phyloP scores from a whole-genome alignment of 2,797 vertebrate species.

The Sebastolobus altivelis region DNA sequence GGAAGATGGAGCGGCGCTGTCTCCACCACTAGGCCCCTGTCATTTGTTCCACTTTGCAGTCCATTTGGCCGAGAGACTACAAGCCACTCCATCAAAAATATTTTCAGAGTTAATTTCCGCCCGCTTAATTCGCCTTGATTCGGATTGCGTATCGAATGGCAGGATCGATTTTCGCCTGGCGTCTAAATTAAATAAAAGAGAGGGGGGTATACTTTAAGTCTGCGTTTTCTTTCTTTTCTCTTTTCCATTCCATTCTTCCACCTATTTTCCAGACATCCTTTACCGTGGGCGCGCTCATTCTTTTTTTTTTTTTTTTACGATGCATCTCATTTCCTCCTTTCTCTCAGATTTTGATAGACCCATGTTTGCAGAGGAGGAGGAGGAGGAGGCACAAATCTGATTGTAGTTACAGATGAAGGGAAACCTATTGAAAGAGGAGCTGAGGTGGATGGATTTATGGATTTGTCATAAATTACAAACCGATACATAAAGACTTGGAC shows the following conservation, averaged over 20 bases:
- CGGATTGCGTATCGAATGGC: conserved; percentile 96
- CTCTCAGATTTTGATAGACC: conserved; percentile 81
- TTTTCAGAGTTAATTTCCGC: conserved; percentile 98
- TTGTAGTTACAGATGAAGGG: conserved; percentile 81
- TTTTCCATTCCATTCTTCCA: conserved; percentile 81
- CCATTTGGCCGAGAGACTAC: conserved; percentile 96
- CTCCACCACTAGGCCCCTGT: conserved; percentile 96
- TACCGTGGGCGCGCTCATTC: conserved; percentile 79
- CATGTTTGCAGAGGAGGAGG: conserved; percentile 74
- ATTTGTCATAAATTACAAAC: conserved; percentile 77
- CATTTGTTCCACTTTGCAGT: conserved; percentile 99
- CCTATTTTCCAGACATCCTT: conserved; percentile 84
- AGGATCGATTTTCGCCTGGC: conserved; percentile 96
- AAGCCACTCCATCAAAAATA: conserved; percentile 97
- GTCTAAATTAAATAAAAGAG: conserved; percentile 95
- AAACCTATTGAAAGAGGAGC: conserved; percentile 74
- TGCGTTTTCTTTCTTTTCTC: conserved; percentile 88
- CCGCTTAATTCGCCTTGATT: conserved; percentile 96
- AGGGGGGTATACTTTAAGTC: conserved; percentile 89
- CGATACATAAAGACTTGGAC: conserved; percentile 55
- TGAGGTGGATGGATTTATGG: conserved; percentile 74
- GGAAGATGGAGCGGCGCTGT: conserved; percentile 98
- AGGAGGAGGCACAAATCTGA: conserved; percentile 57
- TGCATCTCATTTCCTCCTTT: conserved; percentile 86
- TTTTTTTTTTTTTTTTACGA: conserved; percentile 75